phyloP scores from a whole-genome alignment of 2,888 invertebrate genomes.

The Eristalis intricaria region DNA sequence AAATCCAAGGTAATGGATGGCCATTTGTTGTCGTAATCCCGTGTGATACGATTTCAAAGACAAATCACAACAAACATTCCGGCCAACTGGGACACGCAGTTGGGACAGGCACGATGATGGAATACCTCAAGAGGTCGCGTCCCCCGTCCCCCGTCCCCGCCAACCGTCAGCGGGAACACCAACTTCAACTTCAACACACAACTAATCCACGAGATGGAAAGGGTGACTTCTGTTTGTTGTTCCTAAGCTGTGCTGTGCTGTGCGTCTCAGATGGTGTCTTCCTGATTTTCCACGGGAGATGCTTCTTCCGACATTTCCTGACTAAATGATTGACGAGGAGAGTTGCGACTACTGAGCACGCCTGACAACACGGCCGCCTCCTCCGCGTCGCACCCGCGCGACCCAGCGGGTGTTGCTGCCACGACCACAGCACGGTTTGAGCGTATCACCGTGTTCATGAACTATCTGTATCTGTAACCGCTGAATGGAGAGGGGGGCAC shows the following conservation, averaged over 20 bases:
- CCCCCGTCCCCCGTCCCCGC: slow-evolving; percentile 2
- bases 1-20: slow-evolving; percentile 54
- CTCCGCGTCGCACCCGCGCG: neutral
- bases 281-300: slow-evolving; percentile 62
- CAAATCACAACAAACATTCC: slow-evolving; percentile 68
- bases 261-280: slow-evolving; percentile 61
- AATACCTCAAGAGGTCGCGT: slow-evolving; percentile 32
- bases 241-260: slow-evolving; percentile 34
- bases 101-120: slow-evolving; percentile 36
- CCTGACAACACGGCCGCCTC: slow-evolving; percentile 31
- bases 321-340: slow-evolving; percentile 64
- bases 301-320: slow-evolving; percentile 67
- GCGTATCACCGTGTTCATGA: neutral
- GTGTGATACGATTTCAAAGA: slow-evolving; percentile 55
- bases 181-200: neutral
- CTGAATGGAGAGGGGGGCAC: neutral
- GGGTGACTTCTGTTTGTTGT: slow-evolving; percentile 67
- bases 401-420: neutral
- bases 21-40: slow-evolving; percentile 66
- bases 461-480: neutral
- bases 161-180: neutral
- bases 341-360: slow-evolving; percentile 9
- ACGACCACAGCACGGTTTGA: neutral
- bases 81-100: slow-evolving; percentile 41
- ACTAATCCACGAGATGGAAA: slow-evolving; percentile 37